A percentile compares a stretch with the other conserved stretches of the same genome.
phyloP scores from a whole-genome alignment of 2,797 vertebrate species.

The Apodemus agrarius region DNA sequence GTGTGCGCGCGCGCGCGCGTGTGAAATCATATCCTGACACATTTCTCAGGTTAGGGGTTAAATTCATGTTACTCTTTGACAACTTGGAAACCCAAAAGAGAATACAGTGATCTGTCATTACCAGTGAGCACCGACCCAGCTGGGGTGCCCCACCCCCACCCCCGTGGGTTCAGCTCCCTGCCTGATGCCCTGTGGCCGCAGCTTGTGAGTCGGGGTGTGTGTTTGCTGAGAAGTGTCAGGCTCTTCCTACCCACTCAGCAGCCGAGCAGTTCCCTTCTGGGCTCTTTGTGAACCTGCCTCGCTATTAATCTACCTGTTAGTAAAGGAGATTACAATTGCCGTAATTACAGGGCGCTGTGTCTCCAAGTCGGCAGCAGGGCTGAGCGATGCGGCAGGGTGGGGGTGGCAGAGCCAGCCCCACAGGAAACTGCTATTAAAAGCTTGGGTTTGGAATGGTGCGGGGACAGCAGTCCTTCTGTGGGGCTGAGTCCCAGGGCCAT shows the following conservation, averaged over 20 bases:
- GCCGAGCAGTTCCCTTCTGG: conserved; percentile 71
- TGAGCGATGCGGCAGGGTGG: conserved; percentile 63
- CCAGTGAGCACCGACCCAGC: background rate
- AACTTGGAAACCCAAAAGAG: background rate
- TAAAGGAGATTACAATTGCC: conserved; percentile 81
- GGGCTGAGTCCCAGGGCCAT: background rate
- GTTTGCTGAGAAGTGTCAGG: conserved; percentile 25
- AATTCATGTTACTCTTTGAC: background rate
- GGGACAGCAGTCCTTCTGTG: background rate
- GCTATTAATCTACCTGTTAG: conserved; percentile 85
- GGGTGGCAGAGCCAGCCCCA: conserved; percentile 58
- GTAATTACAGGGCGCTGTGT: conserved; percentile 82
- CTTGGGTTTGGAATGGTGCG: conserved; percentile 16
- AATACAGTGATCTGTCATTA: background rate
- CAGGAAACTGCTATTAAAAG: conserved; percentile 77
- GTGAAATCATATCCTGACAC: background rate
- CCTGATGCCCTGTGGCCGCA: background rate
- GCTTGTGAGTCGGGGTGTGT: accelerated
- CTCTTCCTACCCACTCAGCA: conserved; percentile 24
- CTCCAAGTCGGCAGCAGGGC: conserved; percentile 64
- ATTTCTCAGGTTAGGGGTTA: background rate
- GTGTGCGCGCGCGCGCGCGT: background rate
- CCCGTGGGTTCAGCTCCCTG: background rate
- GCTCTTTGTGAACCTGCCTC: conserved; percentile 79
- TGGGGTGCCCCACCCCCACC: too few species aligned